Base-by-base conservation (phyloP, 1,140 invertebrate species). In the Scylla paramamosain region DNA sequence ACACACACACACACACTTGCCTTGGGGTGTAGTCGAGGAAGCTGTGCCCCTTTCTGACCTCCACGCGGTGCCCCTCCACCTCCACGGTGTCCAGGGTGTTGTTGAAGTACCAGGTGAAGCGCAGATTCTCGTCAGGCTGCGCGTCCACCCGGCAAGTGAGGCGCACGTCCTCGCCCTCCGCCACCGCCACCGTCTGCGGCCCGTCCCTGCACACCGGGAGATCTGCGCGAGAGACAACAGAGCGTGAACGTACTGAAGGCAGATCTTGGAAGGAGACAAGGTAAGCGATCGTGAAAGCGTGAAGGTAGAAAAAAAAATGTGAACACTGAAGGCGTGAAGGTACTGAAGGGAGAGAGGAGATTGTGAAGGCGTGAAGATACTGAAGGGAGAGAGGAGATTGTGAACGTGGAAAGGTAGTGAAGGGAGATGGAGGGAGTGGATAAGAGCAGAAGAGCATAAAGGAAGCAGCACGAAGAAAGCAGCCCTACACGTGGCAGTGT, bases 101-200 rank as follows among this genome's bases (percentile, higher is more conserved):
- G 90, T 96, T 96, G 82, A 96, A 96, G 93, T 32, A 94, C 95
- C 95, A 96, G 25, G 83, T 96, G 93, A 96, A 96, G n/a, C 32
- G 89, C 7, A 96, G 87, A 77, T 96, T 84, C 52, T 96, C 95
- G 20, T 92, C 86, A n/a, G 95, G 95, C 52, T 94, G 95, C 14
- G 95, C 95, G 46, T 96, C 95, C 16, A 96, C 95, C 8, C 93
- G 31, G 77, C 95, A 96, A n/a, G 93, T 86, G 12, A 96, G 82
- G 52, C 93, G 93, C 8, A 96, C 94, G 88, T 95, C 94, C 67
- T 96, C 95, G 0, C 95, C 95, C 87, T 96, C 95, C 29, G 93
- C 95, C 52, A 96, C 95, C 25, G 95, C 95, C 31, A 96, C 95
- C 52, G 94, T 93, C 83, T 94, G 93, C 20, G 90, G 48, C 14